phyloP scores from a whole-genome alignment of 2,888 invertebrate species.

The Helleia helle region DNA sequence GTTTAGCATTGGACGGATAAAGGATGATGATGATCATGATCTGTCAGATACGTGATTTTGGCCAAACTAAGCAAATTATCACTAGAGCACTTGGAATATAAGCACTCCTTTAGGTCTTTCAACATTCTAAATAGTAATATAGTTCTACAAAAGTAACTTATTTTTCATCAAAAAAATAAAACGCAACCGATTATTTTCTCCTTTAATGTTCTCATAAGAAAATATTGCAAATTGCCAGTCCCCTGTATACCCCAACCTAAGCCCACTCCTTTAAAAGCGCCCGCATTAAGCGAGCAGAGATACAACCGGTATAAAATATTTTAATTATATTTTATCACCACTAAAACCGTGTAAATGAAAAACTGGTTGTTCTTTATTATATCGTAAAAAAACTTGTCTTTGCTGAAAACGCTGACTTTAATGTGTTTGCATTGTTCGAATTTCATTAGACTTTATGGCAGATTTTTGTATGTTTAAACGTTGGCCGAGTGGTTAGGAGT shows the following conservation, averaged over 20 bases:
- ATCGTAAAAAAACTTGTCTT: conserved; percentile 70
- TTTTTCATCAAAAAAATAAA: no score
- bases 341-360: conserved; percentile 73
- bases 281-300: conserved; percentile 58
- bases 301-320: conserved; percentile 68
- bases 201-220: no score
- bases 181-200: no score
- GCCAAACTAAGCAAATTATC: no score
- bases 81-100: no score
- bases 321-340: conserved; percentile 73
- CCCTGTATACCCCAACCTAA: conserved; percentile 14
- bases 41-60: no score
- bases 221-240: not conserved
- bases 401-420: conserved; percentile 39
- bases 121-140: no score
- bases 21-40: no score
- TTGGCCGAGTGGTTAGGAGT: no score
- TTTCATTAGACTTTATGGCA: conserved; percentile 25
- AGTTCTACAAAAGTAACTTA: not conserved
- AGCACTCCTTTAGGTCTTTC: no score
- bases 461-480: no score
- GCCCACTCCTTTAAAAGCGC: conserved; percentile 38
- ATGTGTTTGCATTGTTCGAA: conserved; percentile 61
- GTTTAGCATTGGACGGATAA: no score
- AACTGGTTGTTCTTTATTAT: conserved; percentile 68